Base-by-base conservation (phyloP, 2,888 invertebrate species). In the Meliscaeva auricollis region DNA sequence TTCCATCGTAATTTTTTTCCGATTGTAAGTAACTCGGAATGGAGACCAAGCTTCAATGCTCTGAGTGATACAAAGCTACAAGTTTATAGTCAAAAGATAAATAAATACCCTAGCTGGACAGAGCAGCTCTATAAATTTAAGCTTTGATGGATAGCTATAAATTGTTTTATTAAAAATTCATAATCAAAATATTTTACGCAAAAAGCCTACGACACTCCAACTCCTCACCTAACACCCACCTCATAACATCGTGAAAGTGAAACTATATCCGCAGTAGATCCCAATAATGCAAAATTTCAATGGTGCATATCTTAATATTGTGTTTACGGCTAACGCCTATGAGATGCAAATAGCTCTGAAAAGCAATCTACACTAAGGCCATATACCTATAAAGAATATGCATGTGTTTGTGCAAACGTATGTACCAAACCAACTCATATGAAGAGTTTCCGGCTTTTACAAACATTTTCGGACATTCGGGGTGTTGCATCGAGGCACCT, bases 391-490 rank as follows among this genome's bases (percentile, higher is more conserved):
- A 13, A 41, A 11, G 41, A 4, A 41, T 41, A 4, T 41, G 1
- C 17, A 35, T 13, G 38, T 56, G 15, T 74, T 22, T 32, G 17
- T 60, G 22, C 9, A 26, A 4, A 26, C 44, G 3, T 52, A n/a
- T 8, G n/a, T 30, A 52, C 52, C 26, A 1, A 56, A 52, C 52
- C 26, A 1, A 56, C 6, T 11, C 17, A 35, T 62, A 46, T 44
- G 52, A 77, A 22, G 32, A 26, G 48, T 79, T 78, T 83, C 83
- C 83, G 78, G 78, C 74, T 74, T 74, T n/a, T 7, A 66, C 50
- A 44, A 70, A 64, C 69, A 74, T 44, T 78, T 83, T 83, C 73
- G 78, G 73, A 73, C 73, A 41, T 68, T 77, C 17, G 41, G 30
- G 17, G 15, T 22, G 52, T n/a, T 20, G 46, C 35, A 69, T 2